Conservation (phyloP, 2,797 vertebrate species). For the Rhinichthys osculus region DNA sequence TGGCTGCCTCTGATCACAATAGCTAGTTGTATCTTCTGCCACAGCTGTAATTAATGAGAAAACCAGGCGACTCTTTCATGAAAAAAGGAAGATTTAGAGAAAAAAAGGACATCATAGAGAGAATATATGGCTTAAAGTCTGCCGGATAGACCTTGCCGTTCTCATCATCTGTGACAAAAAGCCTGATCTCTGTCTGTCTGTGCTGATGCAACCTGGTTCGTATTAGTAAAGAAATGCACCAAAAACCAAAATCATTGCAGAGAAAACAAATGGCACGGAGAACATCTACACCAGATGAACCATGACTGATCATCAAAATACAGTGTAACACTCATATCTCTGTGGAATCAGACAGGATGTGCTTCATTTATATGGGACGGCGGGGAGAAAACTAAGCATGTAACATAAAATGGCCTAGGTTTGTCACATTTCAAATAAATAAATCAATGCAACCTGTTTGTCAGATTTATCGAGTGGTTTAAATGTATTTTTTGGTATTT, state of each 20-base stretch:
- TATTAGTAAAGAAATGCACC: constrained; percentile 28
- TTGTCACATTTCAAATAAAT: not conserved
- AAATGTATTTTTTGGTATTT: not conserved
- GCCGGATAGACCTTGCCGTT: constrained; percentile 22
- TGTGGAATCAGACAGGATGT: constrained; percentile 13
- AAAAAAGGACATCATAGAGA: not conserved
- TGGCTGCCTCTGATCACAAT: constrained; percentile 58
- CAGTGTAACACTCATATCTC: not conserved
- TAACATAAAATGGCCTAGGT: not conserved
- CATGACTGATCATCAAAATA: constrained; percentile 5
- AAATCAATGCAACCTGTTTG: not conserved
- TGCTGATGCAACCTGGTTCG: constrained; percentile 33
- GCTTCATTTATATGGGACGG: not conserved
- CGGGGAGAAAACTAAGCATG: not conserved
- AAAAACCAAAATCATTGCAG: constrained; percentile 7
- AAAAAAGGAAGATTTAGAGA: constrained; percentile 49
- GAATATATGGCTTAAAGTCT: constrained; percentile 21
- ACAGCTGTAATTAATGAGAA: constrained; percentile 62
- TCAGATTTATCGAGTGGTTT: not conserved
- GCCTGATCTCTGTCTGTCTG: constrained; percentile 16
- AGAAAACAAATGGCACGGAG: constrained; percentile 9
- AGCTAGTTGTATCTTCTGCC: constrained; percentile 56
- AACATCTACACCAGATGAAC: constrained; percentile 27
- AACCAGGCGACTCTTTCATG: constrained; percentile 49
- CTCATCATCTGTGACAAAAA: constrained; percentile 34